Base-by-base conservation (phyloP, 2,888 invertebrate genomes). In the Parnassius smintheus region DNA sequence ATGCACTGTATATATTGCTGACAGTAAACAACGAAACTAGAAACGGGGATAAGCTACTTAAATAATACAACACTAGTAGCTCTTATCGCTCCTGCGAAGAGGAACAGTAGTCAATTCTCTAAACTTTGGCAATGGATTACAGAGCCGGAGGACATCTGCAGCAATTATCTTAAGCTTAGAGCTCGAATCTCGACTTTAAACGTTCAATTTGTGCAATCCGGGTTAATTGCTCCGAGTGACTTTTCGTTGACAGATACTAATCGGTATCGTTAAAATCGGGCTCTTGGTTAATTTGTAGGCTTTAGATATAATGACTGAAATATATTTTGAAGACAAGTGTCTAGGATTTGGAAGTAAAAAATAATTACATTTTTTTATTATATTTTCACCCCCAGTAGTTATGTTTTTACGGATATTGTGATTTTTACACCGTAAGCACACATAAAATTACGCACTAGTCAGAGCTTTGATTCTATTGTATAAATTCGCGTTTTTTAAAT, bases 151-250 rank as follows among this genome's bases (percentile, higher is more conserved):
- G 85, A 84, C 86, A 84, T 88, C 88, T 83, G 75, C 73, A 72
- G 75, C 86, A 87, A 89, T 89, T 89, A 88, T 85, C 86, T 85
- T 72, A 76, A 80, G 83, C 85, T 88, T 85, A 85, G 80, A 75
- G 76, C 75, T 70, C 66, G 66, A 65, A 70, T 71, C 69, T 70
- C 67, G 75, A 78, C 75, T 76, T 72, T 62, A 62, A 59, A 49
- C 59, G 54, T 62, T 55, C 62, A 35, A 55, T 62, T 51, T 59
- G 62, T 62, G 62, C 62, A 62, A 62, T 58, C 59, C 58, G 62
- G 62, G 62, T 82, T 83, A 85, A 84, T 77, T 75, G 77, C 71
- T 70, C 70, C 65, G 68, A 35, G 51, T 62, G 61, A 59, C 58
- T 62, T 62, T 58, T 59, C 62, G 59, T 65, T 63, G 61, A 65